Percentiles rank a stretch among this genome's conserved stretches.
Conservation (phyloP, 1,140 invertebrate species). For the Papilio helenus region DNA sequence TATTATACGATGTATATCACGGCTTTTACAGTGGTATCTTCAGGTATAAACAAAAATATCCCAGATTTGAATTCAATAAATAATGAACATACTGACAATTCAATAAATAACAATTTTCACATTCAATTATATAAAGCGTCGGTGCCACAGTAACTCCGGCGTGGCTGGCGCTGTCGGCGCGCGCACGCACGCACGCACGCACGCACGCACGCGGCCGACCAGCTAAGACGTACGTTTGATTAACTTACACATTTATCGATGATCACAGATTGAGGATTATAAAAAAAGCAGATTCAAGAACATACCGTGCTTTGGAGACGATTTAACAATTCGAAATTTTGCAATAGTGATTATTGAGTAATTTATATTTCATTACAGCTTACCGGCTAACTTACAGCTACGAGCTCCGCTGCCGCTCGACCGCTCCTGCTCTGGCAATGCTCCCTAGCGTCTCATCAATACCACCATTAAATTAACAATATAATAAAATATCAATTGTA, state of each 20-base stretch:
- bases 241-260: constrained; percentile 79
- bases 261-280: constrained; percentile 83
- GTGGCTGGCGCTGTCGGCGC: constrained; percentile 58
- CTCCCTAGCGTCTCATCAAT: constrained; percentile 79
- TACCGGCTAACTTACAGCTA: constrained; percentile 79
- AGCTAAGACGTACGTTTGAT: constrained; percentile 52
- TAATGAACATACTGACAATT: constrained; percentile 77
- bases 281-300: constrained; percentile 80
- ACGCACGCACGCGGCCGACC: no score
- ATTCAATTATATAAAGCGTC: constrained; percentile 74
- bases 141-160: constrained; percentile 73
- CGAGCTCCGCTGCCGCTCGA: constrained; percentile 69
- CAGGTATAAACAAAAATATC: constrained; percentile 81
- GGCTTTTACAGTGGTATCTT: constrained; percentile 81
- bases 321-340: constrained; percentile 78
- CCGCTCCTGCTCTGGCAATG: constrained; percentile 69
- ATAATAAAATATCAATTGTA: constrained; percentile 83
- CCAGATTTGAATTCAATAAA: constrained; percentile 79
- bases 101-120: constrained; percentile 80
- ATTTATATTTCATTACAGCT: constrained; percentile 81
- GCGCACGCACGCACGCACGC: constrained; percentile 41
- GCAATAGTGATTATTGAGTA: constrained; percentile 81
- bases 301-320: constrained; percentile 80
- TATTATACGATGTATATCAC: constrained; percentile 82
- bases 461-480: constrained; percentile 82